These are phyloP conservation scores for Cheilosia scutellata DNA, from an alignment of 2,888 invertebrate species.

Conservation along the genomic window DNA sequence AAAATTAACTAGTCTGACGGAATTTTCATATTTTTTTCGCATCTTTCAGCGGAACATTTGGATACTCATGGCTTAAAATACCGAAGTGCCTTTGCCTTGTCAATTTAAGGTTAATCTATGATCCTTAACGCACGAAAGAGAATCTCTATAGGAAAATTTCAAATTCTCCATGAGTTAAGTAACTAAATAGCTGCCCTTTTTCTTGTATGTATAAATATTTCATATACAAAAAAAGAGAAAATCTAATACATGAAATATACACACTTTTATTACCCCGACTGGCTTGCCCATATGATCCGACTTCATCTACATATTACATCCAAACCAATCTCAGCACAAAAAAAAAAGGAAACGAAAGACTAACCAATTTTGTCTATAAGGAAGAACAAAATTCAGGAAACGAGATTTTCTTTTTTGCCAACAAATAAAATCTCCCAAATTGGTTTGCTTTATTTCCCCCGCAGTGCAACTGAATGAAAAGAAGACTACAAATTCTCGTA, in stretches of 20 bases:
- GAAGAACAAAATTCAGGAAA: neutral
- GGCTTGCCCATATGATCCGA: neutral
- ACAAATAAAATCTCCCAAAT: slow-evolving; percentile 29
- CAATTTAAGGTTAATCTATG: too few species aligned
- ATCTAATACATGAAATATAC: neutral
- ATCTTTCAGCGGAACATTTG: too few species aligned
- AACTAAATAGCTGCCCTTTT: too few species aligned
- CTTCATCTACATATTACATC: slow-evolving; percentile 1
- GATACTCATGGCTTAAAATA: too few species aligned
- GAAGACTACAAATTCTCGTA: neutral
- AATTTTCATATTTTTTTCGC: too few species aligned
- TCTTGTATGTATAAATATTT: neutral
- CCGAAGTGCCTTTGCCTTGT: too few species aligned
- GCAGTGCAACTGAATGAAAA: neutral
- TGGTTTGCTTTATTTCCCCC: slow-evolving; percentile 25
- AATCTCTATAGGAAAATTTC: too few species aligned
- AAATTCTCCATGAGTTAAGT: too few species aligned
- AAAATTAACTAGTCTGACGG: too few species aligned
- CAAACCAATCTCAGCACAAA: neutral
- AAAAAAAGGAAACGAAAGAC: neutral
- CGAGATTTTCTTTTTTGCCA: neutral
- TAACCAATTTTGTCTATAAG: neutral
- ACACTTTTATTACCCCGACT: neutral
- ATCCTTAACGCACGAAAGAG: too few species aligned
- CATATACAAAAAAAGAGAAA: neutral